A percentile compares a stretch with the other conserved stretches of the same genome.
Evolutionary conservation across 2,888 invertebrate species (phyloP).

Genomic region (Nipponacmea schrenckii): DNA sequence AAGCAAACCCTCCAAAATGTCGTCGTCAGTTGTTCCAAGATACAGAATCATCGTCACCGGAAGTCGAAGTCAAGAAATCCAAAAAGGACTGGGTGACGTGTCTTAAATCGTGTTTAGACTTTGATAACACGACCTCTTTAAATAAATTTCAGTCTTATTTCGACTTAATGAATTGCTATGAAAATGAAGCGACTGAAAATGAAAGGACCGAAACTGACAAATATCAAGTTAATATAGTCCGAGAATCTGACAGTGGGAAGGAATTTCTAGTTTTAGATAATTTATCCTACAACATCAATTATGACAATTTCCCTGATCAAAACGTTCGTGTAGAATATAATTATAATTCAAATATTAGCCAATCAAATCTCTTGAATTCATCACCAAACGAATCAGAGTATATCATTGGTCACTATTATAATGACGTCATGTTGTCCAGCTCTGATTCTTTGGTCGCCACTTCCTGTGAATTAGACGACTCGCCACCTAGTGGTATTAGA

Average conservation of each 20-base stretch:
- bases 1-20: not conserved
- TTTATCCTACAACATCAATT: not conserved
- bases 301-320: not conserved
- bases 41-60: not conserved
- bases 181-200: not conserved
- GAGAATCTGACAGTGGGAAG: not conserved
- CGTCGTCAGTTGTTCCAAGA: not conserved
- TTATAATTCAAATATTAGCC: too few species aligned
- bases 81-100: not conserved
- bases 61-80: not conserved
- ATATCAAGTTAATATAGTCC: not conserved
- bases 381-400: too few species aligned
- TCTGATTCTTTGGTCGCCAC: not conserved
- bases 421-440: not conserved
- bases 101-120: conserved; percentile 1
- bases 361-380: too few species aligned
- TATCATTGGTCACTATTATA: not conserved
- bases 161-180: not conserved
- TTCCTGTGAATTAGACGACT: not conserved
- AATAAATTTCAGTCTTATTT: not conserved
- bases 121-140: not conserved
- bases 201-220: too few species aligned
- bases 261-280: too few species aligned
- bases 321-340: not conserved
- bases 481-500: not conserved